Evolutionary conservation across 2,888 invertebrate genomes (phyloP), one percentile per base, ranked within the genome.

Genomic region (Plebejus anna): DNA sequence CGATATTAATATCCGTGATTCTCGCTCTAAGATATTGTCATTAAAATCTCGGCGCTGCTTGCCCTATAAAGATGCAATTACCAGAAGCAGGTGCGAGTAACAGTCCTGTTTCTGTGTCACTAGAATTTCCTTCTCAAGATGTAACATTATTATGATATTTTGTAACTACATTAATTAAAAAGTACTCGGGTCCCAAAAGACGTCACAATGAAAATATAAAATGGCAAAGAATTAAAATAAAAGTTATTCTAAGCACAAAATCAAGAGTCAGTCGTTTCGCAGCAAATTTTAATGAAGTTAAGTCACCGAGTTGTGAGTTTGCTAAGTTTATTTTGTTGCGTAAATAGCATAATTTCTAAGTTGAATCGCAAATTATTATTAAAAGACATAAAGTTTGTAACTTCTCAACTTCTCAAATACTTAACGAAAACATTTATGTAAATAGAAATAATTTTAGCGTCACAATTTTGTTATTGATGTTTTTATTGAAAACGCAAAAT

Each of bases 291-390:
- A 42, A 73, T 73, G 55, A 73, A 73, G 73, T 73, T 73, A 73
- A 73, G 55, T 51, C 73, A 32, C 36, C 4, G 11, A 72, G 73
- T 73, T 73, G 51, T 16, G 51, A 73, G 22, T 73, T 73, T 51
- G 28, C 51, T 22, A 16, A 73, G 55, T 55, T 73, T 73, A 73
- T 73, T 73, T 73, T 73, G 73, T 73, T 73, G 73, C 55, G 73
- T 73, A 73, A 73, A 73, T 73, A 73, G 51, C 73, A 73, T 73
- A 73, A 73, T 73, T 73, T 73, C 28, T 7, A 51, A 73, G 73
- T 73, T 73, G 32, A 73, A 73, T 73, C 73, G 16, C 73, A 73
- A 73, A 55, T 73, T 73, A 73, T 73, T 73, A 73, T 73, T 55
- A 73, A 51, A 73, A 73, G 22, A 73, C 73, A 51, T 73, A 73